Evolutionary conservation across 1,140 invertebrate species (phyloP), one percentile per base, ranked within the genome.

Genomic region (Eriocheir sinensis): DNA sequence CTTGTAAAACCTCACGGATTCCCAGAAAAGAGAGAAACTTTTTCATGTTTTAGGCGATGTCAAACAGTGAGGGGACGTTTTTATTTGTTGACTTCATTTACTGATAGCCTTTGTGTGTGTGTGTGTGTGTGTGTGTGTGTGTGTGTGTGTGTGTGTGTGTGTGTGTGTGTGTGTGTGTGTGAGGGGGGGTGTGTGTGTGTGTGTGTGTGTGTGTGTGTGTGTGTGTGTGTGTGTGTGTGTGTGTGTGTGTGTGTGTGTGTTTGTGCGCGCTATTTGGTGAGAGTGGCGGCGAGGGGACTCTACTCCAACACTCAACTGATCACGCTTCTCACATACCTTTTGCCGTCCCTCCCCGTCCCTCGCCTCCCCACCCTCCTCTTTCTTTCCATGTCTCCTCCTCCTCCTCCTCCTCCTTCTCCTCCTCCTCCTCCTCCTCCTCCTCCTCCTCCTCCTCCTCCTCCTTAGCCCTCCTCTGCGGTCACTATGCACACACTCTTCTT

Each of bases 91-190:
- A 6, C 60, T 72, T 8, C 27, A n/a, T 72, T 72, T 72, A 41
- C 32, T 90, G 44, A 90, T 41, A 40, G 83, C 36, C 30, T 86
- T 17, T n/a, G 40, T 86, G 9, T 86, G 34, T 40, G 83, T 86
- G 83, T 86, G 83, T 86, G 83, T 86, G 83, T 86, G 83, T 86
- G 83, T 86, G 83, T 86, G 83, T 86, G 83, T 86, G 83, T 86
- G 83, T 86, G 34, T 86, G 83, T 86, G 83, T 86, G 83, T 86
- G 83, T 86, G 34, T 86, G 83, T 86, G 83, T 86, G 83, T 86
- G 83, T 86, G 83, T 86, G 83, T 86, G 83, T 86, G 83, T 86
- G 83, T 85, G 83, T 85, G 34, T 85, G 38, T 85, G 34, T 36
- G 34, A 15, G 38, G 9, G 34, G 8, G 34, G 15, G 34, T 85